A percentile compares a stretch with the other conserved stretches of the same genome.
phyloP scores from a whole-genome alignment of 2,888 invertebrate genomes.

The Petrolisthes cinctipes region DNA sequence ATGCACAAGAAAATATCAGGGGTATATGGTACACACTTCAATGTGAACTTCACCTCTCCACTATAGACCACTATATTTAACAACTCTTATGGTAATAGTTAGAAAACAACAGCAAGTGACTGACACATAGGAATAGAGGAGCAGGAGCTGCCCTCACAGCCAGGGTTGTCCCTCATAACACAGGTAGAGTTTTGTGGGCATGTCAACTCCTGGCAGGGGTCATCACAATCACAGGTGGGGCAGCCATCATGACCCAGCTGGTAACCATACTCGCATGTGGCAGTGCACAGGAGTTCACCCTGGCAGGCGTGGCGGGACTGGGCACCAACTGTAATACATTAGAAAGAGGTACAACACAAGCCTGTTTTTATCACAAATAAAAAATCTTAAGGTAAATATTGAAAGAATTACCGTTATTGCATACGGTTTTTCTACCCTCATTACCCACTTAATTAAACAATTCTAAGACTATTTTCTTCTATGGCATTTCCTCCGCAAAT shows the following conservation, averaged over 20 bases:
- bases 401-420: too few relatives aligned
- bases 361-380: too few relatives aligned
- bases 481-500: too few relatives aligned
- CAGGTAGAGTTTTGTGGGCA: conserved; percentile 78
- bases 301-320: conserved; percentile 24
- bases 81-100: neutral
- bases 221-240: conserved; percentile 86
- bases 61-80: neutral
- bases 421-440: too few relatives aligned
- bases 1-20: too few relatives aligned
- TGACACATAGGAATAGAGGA: conserved; percentile 83
- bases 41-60: too few relatives aligned
- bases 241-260: conserved; percentile 80
- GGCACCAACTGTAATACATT: neutral
- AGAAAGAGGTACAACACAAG: too few relatives aligned
- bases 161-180: conserved; percentile 78
- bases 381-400: too few relatives aligned
- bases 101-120: conserved; percentile 68
- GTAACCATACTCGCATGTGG: conserved; percentile 87
- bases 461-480: too few relatives aligned
- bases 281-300: conserved; percentile 76
- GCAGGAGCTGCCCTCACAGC: conserved; percentile 73
- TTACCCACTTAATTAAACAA: too few relatives aligned
- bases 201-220: conserved; percentile 82
- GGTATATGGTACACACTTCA: too few relatives aligned